phyloP scores from a whole-genome alignment of 64 coral and sea anemone genomes.

The Porites australiensis region DNA sequence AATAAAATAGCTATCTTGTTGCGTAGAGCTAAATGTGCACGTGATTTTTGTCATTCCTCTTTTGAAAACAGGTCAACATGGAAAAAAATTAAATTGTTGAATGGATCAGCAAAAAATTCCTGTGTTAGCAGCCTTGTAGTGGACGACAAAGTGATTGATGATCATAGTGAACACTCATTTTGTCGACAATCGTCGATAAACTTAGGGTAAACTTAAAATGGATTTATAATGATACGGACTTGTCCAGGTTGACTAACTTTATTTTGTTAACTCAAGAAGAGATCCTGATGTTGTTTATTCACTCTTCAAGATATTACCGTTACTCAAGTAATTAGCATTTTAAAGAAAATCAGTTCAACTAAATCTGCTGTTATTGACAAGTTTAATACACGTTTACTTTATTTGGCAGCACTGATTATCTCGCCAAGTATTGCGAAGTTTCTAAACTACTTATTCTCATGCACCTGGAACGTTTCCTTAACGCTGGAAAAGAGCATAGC shows the following conservation, averaged over 20 bases:
- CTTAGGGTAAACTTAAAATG: conserved; percentile 17
- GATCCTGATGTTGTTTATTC: conserved; percentile 35
- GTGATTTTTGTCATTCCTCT: conserved; percentile 53
- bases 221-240: conserved; percentile 13
- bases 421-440: conserved; percentile 57
- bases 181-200: conserved; percentile 61
- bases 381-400: conserved; percentile 49
- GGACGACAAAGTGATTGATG: conserved; percentile 24
- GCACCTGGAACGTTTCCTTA: conserved; percentile 56
- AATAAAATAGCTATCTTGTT: conserved; percentile 59
- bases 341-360: conserved; percentile 19
- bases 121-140: conserved; percentile 19
- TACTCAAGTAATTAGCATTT: conserved; percentile 16
- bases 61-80: conserved; percentile 75
- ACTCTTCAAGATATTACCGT: conserved; percentile 43
- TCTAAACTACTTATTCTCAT: conserved; percentile 54
- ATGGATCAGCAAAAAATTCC: conserved; percentile 51
- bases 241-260: conserved; percentile 33
- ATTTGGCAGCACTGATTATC: conserved; percentile 44
- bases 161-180: conserved; percentile 55
- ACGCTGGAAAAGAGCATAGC: conserved; percentile 71
- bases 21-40: conserved; percentile 60
- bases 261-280: conserved; percentile 60
- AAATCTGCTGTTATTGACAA: conserved; percentile 62
- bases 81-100: conserved; percentile 79